Conservation (phyloP, 1,140 invertebrate species). For the Conus betulinus region DNA sequence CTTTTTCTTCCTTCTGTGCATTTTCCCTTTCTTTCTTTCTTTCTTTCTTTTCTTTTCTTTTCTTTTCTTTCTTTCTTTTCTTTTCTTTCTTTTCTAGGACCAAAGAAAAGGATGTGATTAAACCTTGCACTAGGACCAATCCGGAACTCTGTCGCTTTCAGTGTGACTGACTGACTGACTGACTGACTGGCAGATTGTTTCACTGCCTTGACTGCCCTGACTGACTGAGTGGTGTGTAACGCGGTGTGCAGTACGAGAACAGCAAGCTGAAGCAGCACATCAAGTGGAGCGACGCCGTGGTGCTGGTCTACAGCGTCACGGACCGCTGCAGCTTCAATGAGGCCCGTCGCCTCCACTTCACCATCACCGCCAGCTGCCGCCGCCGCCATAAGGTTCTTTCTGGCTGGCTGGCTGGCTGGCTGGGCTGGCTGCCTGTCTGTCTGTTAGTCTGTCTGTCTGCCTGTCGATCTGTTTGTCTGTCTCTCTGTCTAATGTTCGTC, state of each 20-base stretch:
- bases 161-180: too few relatives aligned
- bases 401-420: too few relatives aligned
- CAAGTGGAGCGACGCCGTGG: conserved; percentile 90
- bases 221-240: neutral
- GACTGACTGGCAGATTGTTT: neutral
- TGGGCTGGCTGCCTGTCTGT: neutral
- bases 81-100: too few relatives aligned
- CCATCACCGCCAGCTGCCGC: conserved; percentile 86
- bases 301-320: conserved; percentile 93
- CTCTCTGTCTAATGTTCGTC: neutral
- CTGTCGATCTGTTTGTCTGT: neutral
- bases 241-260: conserved; percentile 81
- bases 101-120: too few relatives aligned
- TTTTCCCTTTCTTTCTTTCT: too few relatives aligned
- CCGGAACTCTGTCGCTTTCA: too few relatives aligned
- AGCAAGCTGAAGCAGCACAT: conserved; percentile 86
- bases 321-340: conserved; percentile 90
- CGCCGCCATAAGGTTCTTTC: conserved; percentile 76
- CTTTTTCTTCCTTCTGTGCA: too few relatives aligned
- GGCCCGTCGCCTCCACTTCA: conserved; percentile 87
- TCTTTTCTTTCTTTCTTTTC: too few relatives aligned
- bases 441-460: neutral
- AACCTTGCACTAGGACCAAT: too few relatives aligned
- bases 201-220: too few relatives aligned
- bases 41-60: too few relatives aligned